Base-by-base conservation (phyloP, 2,888 invertebrate species). In the Penaeus monodon region DNA sequence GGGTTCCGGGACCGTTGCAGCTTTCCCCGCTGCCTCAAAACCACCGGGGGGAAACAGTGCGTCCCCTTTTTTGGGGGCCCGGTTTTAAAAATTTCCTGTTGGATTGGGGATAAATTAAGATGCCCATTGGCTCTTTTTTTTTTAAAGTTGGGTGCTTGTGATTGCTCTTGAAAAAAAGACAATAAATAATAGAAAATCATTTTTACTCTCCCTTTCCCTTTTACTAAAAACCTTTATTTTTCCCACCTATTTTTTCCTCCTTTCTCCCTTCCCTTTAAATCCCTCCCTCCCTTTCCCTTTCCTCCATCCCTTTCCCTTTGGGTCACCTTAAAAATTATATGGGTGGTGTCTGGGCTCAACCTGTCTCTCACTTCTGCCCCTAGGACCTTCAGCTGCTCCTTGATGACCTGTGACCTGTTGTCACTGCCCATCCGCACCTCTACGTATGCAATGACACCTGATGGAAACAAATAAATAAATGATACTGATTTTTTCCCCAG, bases 271-370 rank as follows among this genome's bases (percentile, higher is more conserved):
- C 57, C 17, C 3, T 17, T 20, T 57, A 17, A 14, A 17, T 57
- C 3, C 57, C 17, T 57, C 57, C 57, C 3, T 17, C 57, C 57
- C 17, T 3, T 57, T n/a, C n/a, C 17, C 17, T 12, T 57, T 57
- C 17, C 17, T 57, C 57, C 57, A 65, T 44, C 65, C 78, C n/a
- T n/a, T 8, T 24, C 88, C 89, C 88, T 84, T 89, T 1, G 85
- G 74, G 0, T 88, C 89, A n/a, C 89, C 79, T 76, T 88, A 66
- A 89, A 89, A 24, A 89, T 84, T n/a, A 89, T 86, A 77, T 89
- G 89, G 1, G 89, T 88, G 63, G 86, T 84, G 49, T 83, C 83
- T 17, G n/a, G 64, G 29, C 80, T 88, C 22, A 89, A 77, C 63
- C 83, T 83, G 22, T 77, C 77, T 20, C 74, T 64, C 63, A 88